These are phyloP conservation scores for Phrynosoma blainvillii DNA, from an alignment of 2,113 vertebrate species.

Conservation along the genomic window DNA sequence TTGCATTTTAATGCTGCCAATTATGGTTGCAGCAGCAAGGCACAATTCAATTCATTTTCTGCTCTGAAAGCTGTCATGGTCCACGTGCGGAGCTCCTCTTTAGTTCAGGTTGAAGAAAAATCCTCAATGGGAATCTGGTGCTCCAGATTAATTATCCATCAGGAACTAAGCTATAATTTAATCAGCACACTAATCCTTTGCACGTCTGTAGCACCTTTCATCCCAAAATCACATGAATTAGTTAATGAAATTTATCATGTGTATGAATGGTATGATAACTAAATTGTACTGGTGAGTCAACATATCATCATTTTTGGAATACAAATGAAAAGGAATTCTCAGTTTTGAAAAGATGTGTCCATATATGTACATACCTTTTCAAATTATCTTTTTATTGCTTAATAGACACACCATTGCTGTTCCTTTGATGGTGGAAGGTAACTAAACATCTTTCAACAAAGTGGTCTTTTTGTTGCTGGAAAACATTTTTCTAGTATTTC, in stretches of 20 bases:
- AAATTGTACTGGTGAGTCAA: background rate
- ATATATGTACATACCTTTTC: background rate
- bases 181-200: background rate
- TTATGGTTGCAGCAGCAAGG: constrained; percentile 35
- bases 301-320: background rate
- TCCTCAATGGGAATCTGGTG: background rate
- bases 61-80: constrained; percentile 19
- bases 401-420: background rate
- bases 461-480: background rate
- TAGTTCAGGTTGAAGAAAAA: constrained; percentile 23
- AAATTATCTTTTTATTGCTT: background rate
- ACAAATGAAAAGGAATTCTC: background rate
- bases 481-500: background rate
- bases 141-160: constrained; percentile 22
- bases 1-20: constrained; percentile 57
- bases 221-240: constrained; percentile 13
- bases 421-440: background rate
- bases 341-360: background rate
- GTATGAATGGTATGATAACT: constrained; percentile 31
- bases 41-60: constrained; percentile 32
- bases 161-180: constrained; percentile 35
- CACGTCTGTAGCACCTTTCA: background rate
- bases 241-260: constrained; percentile 21
- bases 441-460: background rate
- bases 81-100: background rate